Base-by-base conservation (phyloP, 1,140 invertebrate species). In the Probaryconus sp. region DNA sequence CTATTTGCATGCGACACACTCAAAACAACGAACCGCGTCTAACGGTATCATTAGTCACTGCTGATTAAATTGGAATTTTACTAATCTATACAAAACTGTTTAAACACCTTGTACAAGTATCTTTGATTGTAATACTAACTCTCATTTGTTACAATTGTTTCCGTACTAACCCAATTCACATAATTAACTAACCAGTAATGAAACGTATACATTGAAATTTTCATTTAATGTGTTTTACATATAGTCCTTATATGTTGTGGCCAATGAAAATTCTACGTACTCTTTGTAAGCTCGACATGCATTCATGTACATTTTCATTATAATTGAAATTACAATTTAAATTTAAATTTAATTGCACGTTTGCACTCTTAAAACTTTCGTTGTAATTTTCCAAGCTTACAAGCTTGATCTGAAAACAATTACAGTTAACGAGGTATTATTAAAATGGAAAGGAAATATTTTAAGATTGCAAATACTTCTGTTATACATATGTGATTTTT, bases 271-370 rank as follows among this genome's bases (percentile, higher is more conserved):
- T 7, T n/a, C n/a, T 14, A 11, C 18, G 31, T 10, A 14, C 11
- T 2, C 9, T 51, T 4, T 48, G 21, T 20, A 26, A 24, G 13
- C 47, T 51, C 60, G 60, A 64, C 51, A 64, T 64, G 60, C 14
- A 9, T 40, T 40, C 5, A 9, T 24, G 18, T 21, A 42, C 18
- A 0, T 13, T 43, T 43, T 13, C 3, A 17, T 10, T 40, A 10
- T 40, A 21, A 43, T 5, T 11, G 2, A 24, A 10, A 0, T 0
- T 24, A 4, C 13, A 11, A 43, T 24, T 43, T 24, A 11, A 9
- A 26, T 24, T 5, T 11, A 13, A 7, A 13, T 1, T 40, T 21
- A 9, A 9, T 17, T 43, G 10, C 26, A 24, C n/a, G n/a, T n/a
- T n/a, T n/a, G n/a, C n/a, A n/a, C n/a, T n/a, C n/a, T n/a, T n/a